Base-by-base conservation (phyloP, 35 echinoderm and acorn worm genomes). In the Patiria miniata region DNA sequence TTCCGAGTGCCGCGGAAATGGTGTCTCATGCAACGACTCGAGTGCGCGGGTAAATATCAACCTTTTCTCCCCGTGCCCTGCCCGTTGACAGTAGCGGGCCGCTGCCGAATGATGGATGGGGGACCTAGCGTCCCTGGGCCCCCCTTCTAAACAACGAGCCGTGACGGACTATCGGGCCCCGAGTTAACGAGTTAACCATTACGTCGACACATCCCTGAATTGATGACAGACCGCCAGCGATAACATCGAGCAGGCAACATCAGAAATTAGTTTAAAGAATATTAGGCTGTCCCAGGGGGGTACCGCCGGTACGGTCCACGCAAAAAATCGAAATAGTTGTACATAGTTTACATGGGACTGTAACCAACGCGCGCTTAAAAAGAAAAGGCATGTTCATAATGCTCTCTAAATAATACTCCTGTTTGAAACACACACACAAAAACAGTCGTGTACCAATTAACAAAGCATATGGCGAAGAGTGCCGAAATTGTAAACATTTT, bases 251-350 rank as follows among this genome's bases (percentile, higher is more conserved):
- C 18, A 21, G 58, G 65, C 2, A 73, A 73, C 42, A 73, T 73
- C 65, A 73, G 65, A 73, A 73, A 73, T 73, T 73, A 73, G 65
- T 73, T 73, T 73, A 73, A 73, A 73, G 65, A 73, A 73, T 73
- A 73, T 73, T 73, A 73, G 65, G 65, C 19, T 8, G 65, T 73
- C 65, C 16, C 65, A 2, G 2, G 65, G 65, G 65, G 29, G 14
- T n/a, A 47, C 4, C 42, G 42, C 4, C 12, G 42, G 42, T 47
- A 6, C 4, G 4, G 4, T 47, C 4, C 42, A 47, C 42, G 42
- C 42, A 47, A 47, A 47, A 47, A 47, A 47, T 47, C 42, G 42
- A 47, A 47, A 47, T 47, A 47, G 42, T 47, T 47, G 42, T 47
- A 47, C 42, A 47, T 47, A 47, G 4, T 47, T 47, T 12, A 47